phyloP scores from a whole-genome alignment of 2,888 invertebrate genomes.

The Alviniconcha strummeri region DNA sequence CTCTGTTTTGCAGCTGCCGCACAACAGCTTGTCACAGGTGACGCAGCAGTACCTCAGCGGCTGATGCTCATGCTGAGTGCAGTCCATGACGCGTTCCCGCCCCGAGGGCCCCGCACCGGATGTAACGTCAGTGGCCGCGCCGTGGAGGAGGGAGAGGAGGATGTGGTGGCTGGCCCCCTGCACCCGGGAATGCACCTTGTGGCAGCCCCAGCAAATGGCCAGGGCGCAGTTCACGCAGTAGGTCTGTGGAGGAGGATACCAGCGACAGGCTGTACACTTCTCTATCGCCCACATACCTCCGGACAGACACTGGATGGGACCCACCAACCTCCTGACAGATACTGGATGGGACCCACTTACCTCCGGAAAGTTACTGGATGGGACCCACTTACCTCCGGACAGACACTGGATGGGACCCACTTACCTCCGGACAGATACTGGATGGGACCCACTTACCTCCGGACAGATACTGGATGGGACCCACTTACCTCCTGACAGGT shows the following conservation, averaged over 20 bases:
- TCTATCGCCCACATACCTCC: neutral
- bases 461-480: too few relatives aligned
- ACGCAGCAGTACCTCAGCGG: neutral
- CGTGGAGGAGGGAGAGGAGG: neutral
- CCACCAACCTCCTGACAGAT: neutral
- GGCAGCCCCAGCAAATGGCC: neutral
- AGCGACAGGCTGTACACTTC: neutral
- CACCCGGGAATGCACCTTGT: neutral
- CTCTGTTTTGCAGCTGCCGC: neutral
- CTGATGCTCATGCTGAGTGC: neutral
- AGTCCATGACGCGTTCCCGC: neutral
- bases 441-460: too few relatives aligned
- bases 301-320: neutral
- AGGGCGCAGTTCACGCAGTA: constrained; percentile 4
- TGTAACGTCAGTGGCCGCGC: neutral
- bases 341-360: too few relatives aligned
- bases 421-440: too few relatives aligned
- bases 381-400: too few relatives aligned
- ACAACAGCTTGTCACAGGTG: neutral
- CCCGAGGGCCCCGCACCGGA: neutral
- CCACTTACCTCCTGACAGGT: too few relatives aligned
- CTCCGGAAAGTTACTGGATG: too few relatives aligned
- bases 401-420: too few relatives aligned
- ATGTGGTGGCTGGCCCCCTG: neutral
- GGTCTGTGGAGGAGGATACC: neutral